Percentiles rank a stretch among this genome's conserved stretches.
Conservation (phyloP, 2,888 invertebrate genomes). For the Desoria tigrina region DNA sequence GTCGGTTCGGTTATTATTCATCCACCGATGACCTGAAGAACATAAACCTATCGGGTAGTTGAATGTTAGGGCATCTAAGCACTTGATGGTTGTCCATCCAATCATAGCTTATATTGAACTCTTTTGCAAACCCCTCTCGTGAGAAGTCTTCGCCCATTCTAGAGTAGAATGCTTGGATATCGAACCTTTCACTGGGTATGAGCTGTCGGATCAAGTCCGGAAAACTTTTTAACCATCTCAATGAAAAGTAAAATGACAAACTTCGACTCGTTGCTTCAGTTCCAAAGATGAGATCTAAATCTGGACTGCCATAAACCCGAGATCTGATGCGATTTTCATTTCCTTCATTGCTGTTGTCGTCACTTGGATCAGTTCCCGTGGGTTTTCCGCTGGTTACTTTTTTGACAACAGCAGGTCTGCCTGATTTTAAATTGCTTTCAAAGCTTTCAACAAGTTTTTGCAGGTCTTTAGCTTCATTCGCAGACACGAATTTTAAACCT, state of each 20-base stretch:
- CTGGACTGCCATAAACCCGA: constrained; percentile 26
- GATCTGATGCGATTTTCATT: constrained; percentile 1
- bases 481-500: constrained; percentile 26
- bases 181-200: constrained; percentile 52
- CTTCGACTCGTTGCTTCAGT: constrained; percentile 38
- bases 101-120: constrained; percentile 44
- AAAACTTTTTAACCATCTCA: constrained; percentile 50
- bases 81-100: constrained; percentile 45
- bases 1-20: constrained; percentile 13
- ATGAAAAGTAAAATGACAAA: constrained; percentile 50
- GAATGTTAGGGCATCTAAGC: constrained; percentile 45
- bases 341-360: neutral
- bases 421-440: constrained; percentile 35
- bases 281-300: constrained; percentile 51
- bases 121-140: constrained; percentile 40
- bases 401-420: neutral
- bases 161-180: constrained; percentile 49
- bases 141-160: constrained; percentile 45
- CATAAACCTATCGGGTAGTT: constrained; percentile 48
- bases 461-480: constrained; percentile 36
- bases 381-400: neutral
- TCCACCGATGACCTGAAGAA: constrained; percentile 47
- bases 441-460: constrained; percentile 48
- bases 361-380: neutral
- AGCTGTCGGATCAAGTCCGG: constrained; percentile 50